A percentile compares a stretch with the other conserved stretches of the same genome.
phyloP scores from a whole-genome alignment of 2,797 vertebrate genomes.

The Vultur gryphus region DNA sequence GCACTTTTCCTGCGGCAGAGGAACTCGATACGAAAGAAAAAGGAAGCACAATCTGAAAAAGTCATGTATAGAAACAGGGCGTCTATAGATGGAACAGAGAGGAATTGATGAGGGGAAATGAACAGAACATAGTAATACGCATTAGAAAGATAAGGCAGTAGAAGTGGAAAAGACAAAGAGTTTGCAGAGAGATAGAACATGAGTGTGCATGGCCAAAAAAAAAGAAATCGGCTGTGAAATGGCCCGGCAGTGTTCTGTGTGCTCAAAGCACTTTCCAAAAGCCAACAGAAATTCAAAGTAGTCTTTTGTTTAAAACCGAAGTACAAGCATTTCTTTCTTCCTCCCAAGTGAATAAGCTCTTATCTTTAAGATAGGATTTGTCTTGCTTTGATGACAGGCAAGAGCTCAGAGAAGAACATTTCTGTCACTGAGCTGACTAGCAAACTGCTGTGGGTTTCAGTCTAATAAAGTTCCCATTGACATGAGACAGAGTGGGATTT shows the following conservation, averaged over 20 bases:
- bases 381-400: background rate
- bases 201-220: background rate
- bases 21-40: background rate
- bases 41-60: background rate
- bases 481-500: background rate
- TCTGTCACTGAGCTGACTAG: background rate
- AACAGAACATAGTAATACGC: background rate
- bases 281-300: background rate
- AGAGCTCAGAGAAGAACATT: background rate
- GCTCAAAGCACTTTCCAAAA: background rate
- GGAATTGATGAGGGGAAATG: background rate
- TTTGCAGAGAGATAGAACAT: background rate
- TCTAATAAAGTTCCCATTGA: background rate
- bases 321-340: background rate
- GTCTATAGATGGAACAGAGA: background rate
- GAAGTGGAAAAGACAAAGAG: background rate
- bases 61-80: background rate
- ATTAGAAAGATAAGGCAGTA: background rate
- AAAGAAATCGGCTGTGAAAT: background rate
- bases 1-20: background rate
- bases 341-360: background rate
- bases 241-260: background rate
- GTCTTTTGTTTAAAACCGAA: background rate
- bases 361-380: background rate
- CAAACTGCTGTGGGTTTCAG: background rate